phyloP scores from a whole-genome alignment of 2,797 vertebrate species.

The Pachyuromys duprasi region DNA sequence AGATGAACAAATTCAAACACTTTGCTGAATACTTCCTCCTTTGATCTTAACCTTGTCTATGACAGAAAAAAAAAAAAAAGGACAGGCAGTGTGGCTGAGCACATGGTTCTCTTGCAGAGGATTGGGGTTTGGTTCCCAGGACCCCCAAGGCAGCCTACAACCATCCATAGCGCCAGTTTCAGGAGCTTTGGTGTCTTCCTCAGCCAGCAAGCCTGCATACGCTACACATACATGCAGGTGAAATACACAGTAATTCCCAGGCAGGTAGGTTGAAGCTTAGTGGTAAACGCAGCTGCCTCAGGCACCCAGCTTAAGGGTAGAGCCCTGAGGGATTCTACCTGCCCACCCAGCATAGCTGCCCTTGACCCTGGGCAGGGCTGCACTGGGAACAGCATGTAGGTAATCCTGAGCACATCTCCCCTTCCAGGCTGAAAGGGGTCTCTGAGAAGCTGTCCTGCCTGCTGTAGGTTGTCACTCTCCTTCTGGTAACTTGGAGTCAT shows the following conservation, averaged over 20 bases:
- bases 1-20: background rate
- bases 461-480: background rate
- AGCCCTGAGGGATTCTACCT: background rate
- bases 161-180: background rate
- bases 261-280: background rate
- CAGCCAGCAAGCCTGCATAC: background rate
- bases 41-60: background rate
- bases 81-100: too few relatives aligned
- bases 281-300: background rate
- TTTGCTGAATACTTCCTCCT: background rate
- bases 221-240: background rate
- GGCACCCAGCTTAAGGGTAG: background rate
- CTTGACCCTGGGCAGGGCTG: background rate
- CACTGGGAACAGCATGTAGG: too few relatives aligned
- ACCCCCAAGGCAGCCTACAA: background rate
- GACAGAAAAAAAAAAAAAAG: background rate
- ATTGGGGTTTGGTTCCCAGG: background rate
- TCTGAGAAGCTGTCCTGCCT: background rate
- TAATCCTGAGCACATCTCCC: background rate
- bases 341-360: background rate
- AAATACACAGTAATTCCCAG: background rate
- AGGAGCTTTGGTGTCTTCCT: background rate
- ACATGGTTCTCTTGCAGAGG: background rate
- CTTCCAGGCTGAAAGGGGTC: background rate
- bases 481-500: fast-evolving